Conservation (phyloP, 1,140 invertebrate species). For the Cepaea nemoralis region DNA sequence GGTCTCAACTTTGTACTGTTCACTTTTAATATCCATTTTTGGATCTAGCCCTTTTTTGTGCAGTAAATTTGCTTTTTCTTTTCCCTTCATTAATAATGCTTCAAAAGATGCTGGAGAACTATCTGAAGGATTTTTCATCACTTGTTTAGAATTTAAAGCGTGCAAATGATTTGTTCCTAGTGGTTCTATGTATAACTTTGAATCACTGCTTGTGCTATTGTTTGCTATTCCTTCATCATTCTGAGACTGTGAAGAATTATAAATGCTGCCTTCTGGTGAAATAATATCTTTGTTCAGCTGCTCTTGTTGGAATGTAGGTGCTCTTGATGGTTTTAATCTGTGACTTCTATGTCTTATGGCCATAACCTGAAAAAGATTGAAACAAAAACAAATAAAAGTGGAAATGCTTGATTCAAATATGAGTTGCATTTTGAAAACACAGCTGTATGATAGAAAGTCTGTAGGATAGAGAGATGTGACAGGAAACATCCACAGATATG, state of each 20-base stretch:
- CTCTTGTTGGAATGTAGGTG: conserved; percentile 20
- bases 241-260: background rate
- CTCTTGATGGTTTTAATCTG: background rate
- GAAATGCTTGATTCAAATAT: no score
- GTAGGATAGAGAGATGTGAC: no score
- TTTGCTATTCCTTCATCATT: background rate
- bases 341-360: background rate
- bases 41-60: conserved; percentile 11
- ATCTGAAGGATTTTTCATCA: no score
- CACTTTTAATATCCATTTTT: background rate
- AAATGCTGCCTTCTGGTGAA: background rate
- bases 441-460: no score
- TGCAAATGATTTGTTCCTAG: no score
- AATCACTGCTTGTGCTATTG: background rate
- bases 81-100: conserved; percentile 26
- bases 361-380: background rate
- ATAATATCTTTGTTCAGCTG: conserved; percentile 9
- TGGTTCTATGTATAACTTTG: no score
- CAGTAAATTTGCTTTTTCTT: conserved; percentile 21
- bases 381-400: no score
- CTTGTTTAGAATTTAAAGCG: no score
- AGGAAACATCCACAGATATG: no score
- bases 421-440: no score
- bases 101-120: conserved; percentile 24
- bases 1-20: conserved; percentile 55